Evolutionary conservation across 1,140 invertebrate species (phyloP).

Genomic region (Drosophila subpulchrella): DNA sequence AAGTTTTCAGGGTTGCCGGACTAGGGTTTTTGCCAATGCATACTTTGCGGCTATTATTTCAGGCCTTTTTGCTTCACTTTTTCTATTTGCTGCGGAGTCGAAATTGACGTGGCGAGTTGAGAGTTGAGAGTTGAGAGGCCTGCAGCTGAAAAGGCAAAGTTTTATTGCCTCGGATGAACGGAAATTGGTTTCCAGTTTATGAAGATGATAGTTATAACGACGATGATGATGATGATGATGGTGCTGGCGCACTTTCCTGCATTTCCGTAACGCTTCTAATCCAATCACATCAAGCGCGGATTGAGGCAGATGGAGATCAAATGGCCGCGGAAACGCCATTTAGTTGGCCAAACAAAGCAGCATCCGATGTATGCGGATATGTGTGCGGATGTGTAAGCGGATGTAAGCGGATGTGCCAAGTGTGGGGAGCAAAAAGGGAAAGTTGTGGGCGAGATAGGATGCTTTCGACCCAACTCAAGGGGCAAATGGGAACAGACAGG

Average conservation of each 20-base stretch:
- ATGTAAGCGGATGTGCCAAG: slow-evolving; percentile 8
- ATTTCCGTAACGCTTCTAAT: slow-evolving; percentile 60
- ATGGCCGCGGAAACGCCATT: slow-evolving; percentile 45
- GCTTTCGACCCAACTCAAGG: slow-evolving; percentile 59
- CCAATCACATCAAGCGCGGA: slow-evolving; percentile 57
- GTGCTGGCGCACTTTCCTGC: slow-evolving; percentile 40
- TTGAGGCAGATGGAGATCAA: slow-evolving; percentile 54
- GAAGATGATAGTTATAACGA: slow-evolving; percentile 21
- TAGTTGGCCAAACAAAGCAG: slow-evolving; percentile 57
- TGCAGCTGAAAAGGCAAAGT: slow-evolving; percentile 36
- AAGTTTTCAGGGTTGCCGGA: slow-evolving; percentile 34
- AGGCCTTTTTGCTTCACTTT: slow-evolving; percentile 28
- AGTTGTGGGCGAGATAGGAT: slow-evolving; percentile 18
- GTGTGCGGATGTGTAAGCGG: slow-evolving; percentile 6
- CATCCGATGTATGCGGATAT: slow-evolving; percentile 47
- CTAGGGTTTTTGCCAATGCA: slow-evolving; percentile 54
- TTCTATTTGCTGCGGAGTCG: neutral
- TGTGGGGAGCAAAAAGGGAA: slow-evolving; percentile 41
- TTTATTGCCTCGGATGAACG: slow-evolving; percentile 56
- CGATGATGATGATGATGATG: slow-evolving; percentile 1
- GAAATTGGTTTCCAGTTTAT: slow-evolving; percentile 52
- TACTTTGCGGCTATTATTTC: slow-evolving; percentile 73
- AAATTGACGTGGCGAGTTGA: slow-evolving; percentile 42
- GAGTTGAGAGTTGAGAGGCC: neutral
- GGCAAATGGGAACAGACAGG: slow-evolving; percentile 53